Base-by-base conservation (phyloP, 2,797 vertebrate genomes). In the Garrulus glandarius region DNA sequence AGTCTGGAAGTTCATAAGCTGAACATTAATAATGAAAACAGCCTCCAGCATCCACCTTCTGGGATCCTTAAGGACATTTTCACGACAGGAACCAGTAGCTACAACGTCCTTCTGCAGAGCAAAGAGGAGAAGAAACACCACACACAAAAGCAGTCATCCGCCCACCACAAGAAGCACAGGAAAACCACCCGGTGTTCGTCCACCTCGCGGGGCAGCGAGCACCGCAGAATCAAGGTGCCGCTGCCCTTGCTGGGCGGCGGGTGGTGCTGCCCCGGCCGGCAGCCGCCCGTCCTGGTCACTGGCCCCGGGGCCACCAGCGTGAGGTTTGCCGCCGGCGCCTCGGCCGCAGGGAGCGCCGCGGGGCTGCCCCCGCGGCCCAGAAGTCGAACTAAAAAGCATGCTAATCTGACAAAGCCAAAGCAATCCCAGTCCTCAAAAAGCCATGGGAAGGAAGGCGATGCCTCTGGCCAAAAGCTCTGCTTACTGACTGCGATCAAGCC, bases 401-500 rank as follows among this genome's bases (percentile, higher is more conserved):
- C 95, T 5, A 79, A 44, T 7, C 91, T 89, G 2, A 22, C 97
- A 10, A 98, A 97, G 81, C 94, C 98, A 13, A 98, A 98, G 92
- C 96, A 79, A 3, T 92, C 98, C 15, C 97, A 93, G 9, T 55
- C 98, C 68, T 95, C 97, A 9, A 98, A 98, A 89, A 91, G 94
- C 44, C 93, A 68, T 2, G 93, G 92, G 6, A 98, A 89, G 72
- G 98, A 98, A 30, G 97, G 93, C 24, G 98, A 99, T 14, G 92
- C 76, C 56, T 64, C 97, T 7, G 93, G 95, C 56, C 98, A 96
- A 94, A 99, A 98, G 83, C 97, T 98, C 80, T 99, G 99, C 93
- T 98, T 99, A 46, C 97, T 99, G 49, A 96, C 99, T 6, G 99
- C 99, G 17, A 98, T 99, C 96, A 99, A 99, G 92, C 99, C 99